phyloP scores from a whole-genome alignment of 2,888 invertebrate species.

The Horisme vitalbata region DNA sequence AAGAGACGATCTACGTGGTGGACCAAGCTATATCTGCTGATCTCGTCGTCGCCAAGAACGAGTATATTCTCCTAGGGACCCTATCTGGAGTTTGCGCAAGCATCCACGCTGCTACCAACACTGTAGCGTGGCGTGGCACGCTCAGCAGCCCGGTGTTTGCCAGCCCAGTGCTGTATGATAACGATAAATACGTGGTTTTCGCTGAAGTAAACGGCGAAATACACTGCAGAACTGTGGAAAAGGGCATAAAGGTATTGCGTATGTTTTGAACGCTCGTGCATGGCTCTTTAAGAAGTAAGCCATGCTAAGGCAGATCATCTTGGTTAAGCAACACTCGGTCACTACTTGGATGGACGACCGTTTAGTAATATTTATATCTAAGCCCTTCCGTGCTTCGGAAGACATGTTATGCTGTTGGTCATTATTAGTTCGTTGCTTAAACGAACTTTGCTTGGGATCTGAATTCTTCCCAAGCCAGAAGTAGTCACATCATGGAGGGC shows the following conservation, averaged over 20 bases:
- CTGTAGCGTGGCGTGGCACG: constrained; percentile 84
- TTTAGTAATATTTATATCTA: no score
- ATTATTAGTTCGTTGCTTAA: no score
- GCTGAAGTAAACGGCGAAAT: constrained; percentile 82
- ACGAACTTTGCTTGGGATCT: no score
- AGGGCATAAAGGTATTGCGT: constrained; percentile 79
- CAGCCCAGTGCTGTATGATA: constrained; percentile 81
- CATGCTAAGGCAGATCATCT: no score
- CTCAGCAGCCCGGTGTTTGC: constrained; percentile 86
- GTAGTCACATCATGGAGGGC: no score
- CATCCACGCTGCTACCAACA: constrained; percentile 69
- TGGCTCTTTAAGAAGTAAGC: no score
- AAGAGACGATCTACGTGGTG: constrained; percentile 56
- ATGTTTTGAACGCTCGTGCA: no score
- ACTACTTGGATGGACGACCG: no score
- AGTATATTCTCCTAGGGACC: constrained; percentile 75
- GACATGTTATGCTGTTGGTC: no score
- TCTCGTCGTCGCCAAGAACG: constrained; percentile 62
- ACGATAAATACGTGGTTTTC: constrained; percentile 79
- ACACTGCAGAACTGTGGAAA: constrained; percentile 74
- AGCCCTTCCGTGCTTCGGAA: no score
- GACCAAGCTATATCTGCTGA: constrained; percentile 78
- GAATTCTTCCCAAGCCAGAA: no score
- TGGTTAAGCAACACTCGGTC: no score
- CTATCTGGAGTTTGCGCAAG: constrained; percentile 84